Evolutionary conservation across 2,797 vertebrate genomes (phyloP), one percentile per base, ranked within the genome.

Genomic region (Eospalax fontanierii): DNA sequence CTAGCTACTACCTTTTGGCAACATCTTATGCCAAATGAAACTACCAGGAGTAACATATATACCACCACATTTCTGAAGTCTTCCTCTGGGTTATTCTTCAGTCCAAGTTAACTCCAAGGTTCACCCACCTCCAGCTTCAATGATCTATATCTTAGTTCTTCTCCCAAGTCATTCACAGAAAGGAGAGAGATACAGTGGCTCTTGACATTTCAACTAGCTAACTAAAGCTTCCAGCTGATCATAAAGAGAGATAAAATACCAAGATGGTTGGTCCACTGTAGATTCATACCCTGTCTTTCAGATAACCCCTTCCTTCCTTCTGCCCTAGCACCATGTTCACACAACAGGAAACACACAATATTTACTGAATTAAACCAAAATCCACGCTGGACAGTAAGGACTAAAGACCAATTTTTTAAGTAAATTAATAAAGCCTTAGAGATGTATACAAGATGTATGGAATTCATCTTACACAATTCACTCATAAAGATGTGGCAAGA

Each of bases 281-380:
- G 63, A 87, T 40, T 81, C 35, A 90, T 4, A 6, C 33, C 40
- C 26, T 26, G 50, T 57, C 22, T 26, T 82, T 86, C 46, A 63
- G 57, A 75, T 43, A 30, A 65, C 4, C 5, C 3, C 10, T 12
- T 63, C 57, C 87, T 78, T n/a, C 68, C 40, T 95, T 92, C 78
- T 87, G 24, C 15, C 61, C 22, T 18, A 89, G 38, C 46, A 89
- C 75, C 71, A 35, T 59, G 40, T 26, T 66, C 89, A 33, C 33
- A 75, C 38, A 75, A 87, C 0, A 96, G 73, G 19, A 83, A 24
- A 90, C 65, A 40, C 21, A 75, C 74, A 78, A 80, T 30, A 65
- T 59, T 50, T 63, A 90, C 66, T 71, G 61, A 79, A 83, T 71
- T 90, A 92, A 94, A 86, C 19, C 43, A 90, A 79, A 96, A 92